These are phyloP conservation scores for Sarcophaga caerulescens DNA, from an alignment of 2,888 invertebrate species.

Conservation along the genomic window DNA sequence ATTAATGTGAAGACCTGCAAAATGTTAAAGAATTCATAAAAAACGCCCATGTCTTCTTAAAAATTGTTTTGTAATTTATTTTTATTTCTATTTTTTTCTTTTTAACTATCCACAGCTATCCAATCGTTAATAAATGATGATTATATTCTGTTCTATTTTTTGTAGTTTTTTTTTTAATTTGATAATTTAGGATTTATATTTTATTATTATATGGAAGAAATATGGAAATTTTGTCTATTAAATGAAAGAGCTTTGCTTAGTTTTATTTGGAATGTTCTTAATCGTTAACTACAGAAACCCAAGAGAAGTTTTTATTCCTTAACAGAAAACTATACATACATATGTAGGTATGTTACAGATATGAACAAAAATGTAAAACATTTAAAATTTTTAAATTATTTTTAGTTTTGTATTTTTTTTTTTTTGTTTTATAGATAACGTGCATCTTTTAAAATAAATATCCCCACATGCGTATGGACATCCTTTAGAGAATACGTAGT, in stretches of 20 bases:
- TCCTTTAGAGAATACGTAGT: no score
- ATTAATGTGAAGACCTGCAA: conserved; percentile 57
- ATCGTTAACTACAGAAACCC: no score
- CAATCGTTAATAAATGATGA: background rate
- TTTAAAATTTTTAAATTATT: background rate
- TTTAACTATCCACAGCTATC: background rate
- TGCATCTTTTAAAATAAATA: no score
- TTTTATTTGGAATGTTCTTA: no score
- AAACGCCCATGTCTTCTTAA: conserved; percentile 36
- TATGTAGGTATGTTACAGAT: conserved; percentile 29
- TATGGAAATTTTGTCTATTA: no score
- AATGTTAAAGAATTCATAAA: conserved; percentile 61
- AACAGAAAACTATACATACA: background rate
- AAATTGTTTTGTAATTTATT: background rate
- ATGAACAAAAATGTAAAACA: conserved; percentile 28
- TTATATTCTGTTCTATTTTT: background rate
- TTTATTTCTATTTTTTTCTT: no score
- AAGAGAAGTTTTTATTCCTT: background rate
- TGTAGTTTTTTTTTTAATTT: no score
- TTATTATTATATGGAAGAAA: no score
- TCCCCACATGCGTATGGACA: no score
- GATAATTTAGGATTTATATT: no score
- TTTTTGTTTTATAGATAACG: no score
- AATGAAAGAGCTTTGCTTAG: no score
- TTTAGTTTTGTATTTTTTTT: background rate